Evolutionary conservation across 2,113 vertebrate genomes (phyloP).

Genomic region (Ophthalmolycus amberensis): DNA sequence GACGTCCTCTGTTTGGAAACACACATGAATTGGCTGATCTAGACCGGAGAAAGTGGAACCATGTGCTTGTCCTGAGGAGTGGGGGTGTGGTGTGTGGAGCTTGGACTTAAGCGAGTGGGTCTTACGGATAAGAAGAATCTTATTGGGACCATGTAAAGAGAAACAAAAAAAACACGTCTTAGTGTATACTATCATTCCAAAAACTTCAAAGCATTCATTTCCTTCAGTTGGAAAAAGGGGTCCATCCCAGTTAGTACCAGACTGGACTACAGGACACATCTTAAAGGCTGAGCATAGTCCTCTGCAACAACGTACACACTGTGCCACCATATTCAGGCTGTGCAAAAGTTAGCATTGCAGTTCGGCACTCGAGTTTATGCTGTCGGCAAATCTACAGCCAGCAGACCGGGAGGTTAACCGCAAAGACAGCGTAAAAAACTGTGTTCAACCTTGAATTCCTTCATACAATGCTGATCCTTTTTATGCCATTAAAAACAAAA

Average conservation of each 20-base stretch:
- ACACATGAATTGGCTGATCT: conserved; percentile 72
- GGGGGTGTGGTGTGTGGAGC: neutral
- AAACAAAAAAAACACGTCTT: neutral
- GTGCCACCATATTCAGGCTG: neutral
- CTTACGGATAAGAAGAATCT: conserved; percentile 20
- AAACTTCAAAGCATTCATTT: conserved; percentile 1
- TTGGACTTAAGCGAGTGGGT: conserved; percentile 18
- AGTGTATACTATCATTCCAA: conserved; percentile 18
- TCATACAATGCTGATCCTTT: conserved; percentile 1
- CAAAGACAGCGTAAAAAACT: neutral
- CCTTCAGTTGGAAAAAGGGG: neutral
- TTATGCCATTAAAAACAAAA: conserved; percentile 13
- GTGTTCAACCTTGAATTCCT: neutral
- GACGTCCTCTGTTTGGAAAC: conserved; percentile 81
- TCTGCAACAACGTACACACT: neutral
- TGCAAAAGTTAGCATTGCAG: neutral
- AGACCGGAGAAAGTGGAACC: conserved; percentile 79
- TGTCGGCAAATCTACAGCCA: neutral
- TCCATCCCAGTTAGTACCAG: neutral
- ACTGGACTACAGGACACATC: conserved; percentile 23
- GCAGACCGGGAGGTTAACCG: neutral
- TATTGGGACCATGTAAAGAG: neutral
- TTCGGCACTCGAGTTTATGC: neutral
- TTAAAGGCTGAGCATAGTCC: conserved; percentile 13
- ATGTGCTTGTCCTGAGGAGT: conserved; percentile 67